Evolutionary conservation across 2,888 invertebrate species (phyloP).

Genomic region (Heliconius ethilla): DNA sequence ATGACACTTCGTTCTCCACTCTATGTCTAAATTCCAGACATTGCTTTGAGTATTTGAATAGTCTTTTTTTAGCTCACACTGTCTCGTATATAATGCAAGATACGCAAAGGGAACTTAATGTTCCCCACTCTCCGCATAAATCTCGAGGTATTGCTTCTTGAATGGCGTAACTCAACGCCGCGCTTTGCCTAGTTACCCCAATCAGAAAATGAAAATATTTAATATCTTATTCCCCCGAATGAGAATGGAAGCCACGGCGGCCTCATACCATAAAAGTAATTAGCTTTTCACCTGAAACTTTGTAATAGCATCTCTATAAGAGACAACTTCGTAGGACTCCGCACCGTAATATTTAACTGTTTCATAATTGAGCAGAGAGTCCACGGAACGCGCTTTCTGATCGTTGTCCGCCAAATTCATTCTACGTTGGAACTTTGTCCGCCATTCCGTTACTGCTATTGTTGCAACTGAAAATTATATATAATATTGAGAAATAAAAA

Average conservation of each 20-base stretch:
- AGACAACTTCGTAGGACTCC: slow-evolving; percentile 93
- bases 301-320: slow-evolving; percentile 92
- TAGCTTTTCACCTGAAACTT: slow-evolving; percentile 87
- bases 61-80: too few relatives aligned
- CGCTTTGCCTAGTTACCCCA: too few relatives aligned
- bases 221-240: too few relatives aligned
- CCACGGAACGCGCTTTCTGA: slow-evolving; percentile 94
- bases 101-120: not conserved
- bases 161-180: not conserved
- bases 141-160: not conserved
- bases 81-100: too few relatives aligned
- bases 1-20: too few relatives aligned
- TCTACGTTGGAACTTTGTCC: slow-evolving; percentile 95
- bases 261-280: not conserved
- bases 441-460: slow-evolving; percentile 97
- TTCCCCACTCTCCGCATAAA: too few relatives aligned
- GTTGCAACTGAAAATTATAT: slow-evolving; percentile 77
- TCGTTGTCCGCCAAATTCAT: slow-evolving; percentile 98
- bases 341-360: slow-evolving; percentile 99
- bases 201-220: too few relatives aligned
- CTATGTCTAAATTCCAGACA: too few relatives aligned
- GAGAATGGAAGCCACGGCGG: too few relatives aligned
- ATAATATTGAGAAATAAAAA: not conserved
- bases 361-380: slow-evolving; percentile 98
- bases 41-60: too few relatives aligned